A percentile compares a stretch with the other conserved stretches of the same genome.
phyloP scores from a whole-genome alignment of 2,113 vertebrate genomes.

The Cinclus cinclus region DNA sequence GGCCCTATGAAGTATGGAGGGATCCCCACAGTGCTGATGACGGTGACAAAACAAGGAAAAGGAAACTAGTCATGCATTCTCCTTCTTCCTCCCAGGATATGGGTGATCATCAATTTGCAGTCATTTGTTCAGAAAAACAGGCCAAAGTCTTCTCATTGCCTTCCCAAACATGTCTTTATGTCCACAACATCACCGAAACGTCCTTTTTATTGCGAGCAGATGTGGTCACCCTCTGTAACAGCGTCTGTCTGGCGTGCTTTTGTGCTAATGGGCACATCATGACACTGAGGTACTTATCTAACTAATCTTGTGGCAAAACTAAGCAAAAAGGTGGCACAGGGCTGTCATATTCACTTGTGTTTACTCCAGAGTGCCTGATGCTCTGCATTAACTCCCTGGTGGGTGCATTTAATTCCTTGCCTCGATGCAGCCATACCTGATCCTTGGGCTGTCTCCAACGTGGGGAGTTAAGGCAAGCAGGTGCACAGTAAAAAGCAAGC shows the following conservation, averaged over 20 bases:
- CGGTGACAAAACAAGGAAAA: slow-evolving; percentile 82
- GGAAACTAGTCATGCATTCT: slow-evolving; percentile 89
- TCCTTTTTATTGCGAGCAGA: slow-evolving; percentile 93
- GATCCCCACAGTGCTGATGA: slow-evolving; percentile 86
- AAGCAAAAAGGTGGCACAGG: background rate
- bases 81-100: slow-evolving; percentile 87
- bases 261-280: slow-evolving; percentile 97
- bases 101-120: slow-evolving; percentile 89
- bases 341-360: background rate
- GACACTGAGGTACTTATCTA: slow-evolving; percentile 89
- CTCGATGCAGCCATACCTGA: background rate
- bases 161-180: slow-evolving; percentile 93
- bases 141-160: slow-evolving; percentile 98
- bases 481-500: background rate
- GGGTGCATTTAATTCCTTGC: background rate
- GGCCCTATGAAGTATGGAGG: slow-evolving; percentile 91
- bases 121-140: slow-evolving; percentile 97
- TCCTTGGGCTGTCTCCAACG: background rate
- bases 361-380: background rate
- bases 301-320: slow-evolving; percentile 31
- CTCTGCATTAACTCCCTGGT: background rate
- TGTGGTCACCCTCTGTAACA: slow-evolving; percentile 89
- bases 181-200: slow-evolving; percentile 97
- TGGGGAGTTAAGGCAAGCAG: background rate
- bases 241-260: slow-evolving; percentile 93